Evolutionary conservation across 2,888 invertebrate genomes (phyloP).

Genomic region (Nemotelus pantherinus): DNA sequence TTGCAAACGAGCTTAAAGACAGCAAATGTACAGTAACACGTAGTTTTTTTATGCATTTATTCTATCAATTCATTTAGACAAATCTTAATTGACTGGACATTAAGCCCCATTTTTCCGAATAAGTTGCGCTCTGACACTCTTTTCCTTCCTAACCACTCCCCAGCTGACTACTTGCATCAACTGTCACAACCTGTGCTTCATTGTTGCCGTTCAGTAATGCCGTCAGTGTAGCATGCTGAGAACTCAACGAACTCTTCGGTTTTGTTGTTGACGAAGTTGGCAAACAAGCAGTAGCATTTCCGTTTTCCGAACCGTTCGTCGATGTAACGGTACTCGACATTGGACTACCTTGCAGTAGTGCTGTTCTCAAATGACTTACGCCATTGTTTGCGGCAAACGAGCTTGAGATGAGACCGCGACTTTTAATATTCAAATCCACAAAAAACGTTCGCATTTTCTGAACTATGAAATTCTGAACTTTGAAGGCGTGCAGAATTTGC

Average conservation of each 20-base stretch:
- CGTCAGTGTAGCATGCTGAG: slow-evolving; percentile 64
- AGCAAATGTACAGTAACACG: too few species aligned
- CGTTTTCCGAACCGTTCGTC: background rate
- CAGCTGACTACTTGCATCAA: slow-evolving; percentile 17
- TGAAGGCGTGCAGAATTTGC: slow-evolving; percentile 64
- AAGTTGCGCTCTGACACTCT: too few species aligned
- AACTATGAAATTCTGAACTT: slow-evolving; percentile 70
- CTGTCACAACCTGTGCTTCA: slow-evolving; percentile 30
- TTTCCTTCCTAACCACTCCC: background rate
- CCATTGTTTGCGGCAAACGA: slow-evolving; percentile 56
- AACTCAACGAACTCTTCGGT: slow-evolving; percentile 60
- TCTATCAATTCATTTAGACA: background rate
- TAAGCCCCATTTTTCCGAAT: background rate
- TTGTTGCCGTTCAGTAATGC: slow-evolving; percentile 60
- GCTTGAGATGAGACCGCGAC: slow-evolving; percentile 62
- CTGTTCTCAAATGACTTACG: slow-evolving; percentile 61
- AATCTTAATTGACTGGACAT: slow-evolving; percentile 27
- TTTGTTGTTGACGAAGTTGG: slow-evolving; percentile 49
- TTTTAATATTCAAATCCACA: slow-evolving; percentile 63
- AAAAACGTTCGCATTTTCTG: slow-evolving; percentile 69
- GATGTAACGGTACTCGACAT: slow-evolving; percentile 38
- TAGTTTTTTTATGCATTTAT: background rate
- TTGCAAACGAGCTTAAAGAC: too few species aligned
- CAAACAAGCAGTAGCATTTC: background rate
- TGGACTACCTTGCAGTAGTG: slow-evolving; percentile 59